Evolutionary conservation across 2,797 vertebrate genomes (phyloP), one percentile per base, ranked within the genome.

Genomic region (Tiaroga cobitis): DNA sequence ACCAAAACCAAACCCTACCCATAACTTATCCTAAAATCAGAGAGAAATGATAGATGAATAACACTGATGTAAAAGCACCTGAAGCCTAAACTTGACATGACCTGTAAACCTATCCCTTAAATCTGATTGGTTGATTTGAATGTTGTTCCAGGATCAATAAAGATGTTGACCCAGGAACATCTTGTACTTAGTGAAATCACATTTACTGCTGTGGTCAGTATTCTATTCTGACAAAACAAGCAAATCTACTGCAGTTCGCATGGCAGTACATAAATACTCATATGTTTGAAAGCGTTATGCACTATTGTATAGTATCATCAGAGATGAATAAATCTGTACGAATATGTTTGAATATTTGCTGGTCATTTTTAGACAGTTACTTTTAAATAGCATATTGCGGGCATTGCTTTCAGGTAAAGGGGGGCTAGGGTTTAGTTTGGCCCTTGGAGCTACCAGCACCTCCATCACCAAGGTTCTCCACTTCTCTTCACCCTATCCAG

Each of bases 381-480:
- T 56, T 82, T 73, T 19, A 61, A 73, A 46, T 80, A 61, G 8
- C 8, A 75, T 43, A 34, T 13, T 63, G 43, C 8, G 21, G 19
- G 67, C 18, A 41, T 51, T 7, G 21, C 37, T 73, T 82, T 29
- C 41, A 68, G 59, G 32, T 59, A 39, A 79, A 80, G 19, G 69
- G 41, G 63, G 49, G 46, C 3, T 15, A 37, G 56, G 49, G 43
- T 24, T 56, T 69, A 16, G 21, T 41, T 46, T 80, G 49, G 32
- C 72, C 67, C 81, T 83, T 79, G 82, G 85, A 84, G 75, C 88
- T 83, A 88, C 68, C 87, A 84, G 81, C 65, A 69, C 68, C 87
- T 88, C 89, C 78, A 84, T 90, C 87, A 86, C 75, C 90, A 85
- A 77, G 81, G 81, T 76, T 82, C 88, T 87, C 87, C 85, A 49